Evolutionary conservation across 2,113 vertebrate species (phyloP).

Genomic region (Gallinago undulata): DNA sequence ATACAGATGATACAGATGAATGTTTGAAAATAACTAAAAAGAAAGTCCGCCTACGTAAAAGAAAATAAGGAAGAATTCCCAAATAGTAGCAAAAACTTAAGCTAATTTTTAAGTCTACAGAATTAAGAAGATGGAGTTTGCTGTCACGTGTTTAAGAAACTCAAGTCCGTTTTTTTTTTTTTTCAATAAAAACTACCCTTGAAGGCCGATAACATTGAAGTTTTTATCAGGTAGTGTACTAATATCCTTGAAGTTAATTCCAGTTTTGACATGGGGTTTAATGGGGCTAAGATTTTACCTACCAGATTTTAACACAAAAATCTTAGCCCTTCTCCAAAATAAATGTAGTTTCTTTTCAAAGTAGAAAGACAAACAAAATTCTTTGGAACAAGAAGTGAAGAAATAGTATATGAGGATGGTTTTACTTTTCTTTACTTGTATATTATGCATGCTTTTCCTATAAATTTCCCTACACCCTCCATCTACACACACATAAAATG

Average conservation of each 20-base stretch:
- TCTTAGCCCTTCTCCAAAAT: not conserved
- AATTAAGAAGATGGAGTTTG: not conserved
- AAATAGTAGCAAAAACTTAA: not conserved
- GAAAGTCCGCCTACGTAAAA: not conserved
- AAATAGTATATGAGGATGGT: not conserved
- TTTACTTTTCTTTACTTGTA: not conserved
- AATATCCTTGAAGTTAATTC: not conserved
- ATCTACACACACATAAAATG: not conserved
- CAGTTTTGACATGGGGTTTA: not conserved
- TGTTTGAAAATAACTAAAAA: not conserved
- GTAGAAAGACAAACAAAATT: not conserved
- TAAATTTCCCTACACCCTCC: not conserved
- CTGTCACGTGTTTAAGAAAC: not conserved
- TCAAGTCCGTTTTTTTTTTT: not conserved
- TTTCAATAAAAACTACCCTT: not conserved
- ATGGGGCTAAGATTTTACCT: not conserved
- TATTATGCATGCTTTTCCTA: not conserved
- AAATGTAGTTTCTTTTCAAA: not conserved
- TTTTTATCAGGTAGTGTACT: not conserved
- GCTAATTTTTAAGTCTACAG: not conserved
- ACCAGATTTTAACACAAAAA: not conserved
- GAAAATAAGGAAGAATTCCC: not conserved
- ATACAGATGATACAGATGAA: not conserved
- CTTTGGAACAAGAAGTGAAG: not conserved
- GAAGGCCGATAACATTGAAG: not conserved